Evolutionary conservation across 2,113 vertebrate species (phyloP), one percentile per base, ranked within the genome.

Genomic region (Perca fluviatilis): DNA sequence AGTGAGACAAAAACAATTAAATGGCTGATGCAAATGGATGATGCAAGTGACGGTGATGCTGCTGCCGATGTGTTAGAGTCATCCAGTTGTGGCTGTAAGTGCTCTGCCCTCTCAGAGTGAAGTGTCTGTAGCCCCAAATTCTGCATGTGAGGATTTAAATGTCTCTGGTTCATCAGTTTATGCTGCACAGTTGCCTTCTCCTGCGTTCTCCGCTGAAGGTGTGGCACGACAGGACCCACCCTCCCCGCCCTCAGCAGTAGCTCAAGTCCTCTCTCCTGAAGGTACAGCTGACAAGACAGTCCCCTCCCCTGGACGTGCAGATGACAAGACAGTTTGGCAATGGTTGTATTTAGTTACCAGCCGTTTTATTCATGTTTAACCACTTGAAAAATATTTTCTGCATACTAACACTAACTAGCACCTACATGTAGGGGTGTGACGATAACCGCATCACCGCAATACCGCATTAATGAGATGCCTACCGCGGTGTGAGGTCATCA

Each of bases 11-110:
- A 46, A 15, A 76, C 51, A 47, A 8, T 56, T 10, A 27, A 46
- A n/a, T 66, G 62, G 74, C 51, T 77, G 0, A 15, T 47, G 40
- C 62, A 77, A 5, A 66, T n/a, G 50, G 33, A 57, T 16, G n/a
- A 70, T 33, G 57, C 2, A 1, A 36, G 10, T 36, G 46, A 74
- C 8, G 58, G 7, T 18, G 58, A 63, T 0, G 3, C 10, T 5
- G 33, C 14, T 13, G 19, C 11, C 47, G 18, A 13, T 3, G 10
- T 40, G 40, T 10, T 40, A 2, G 7, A 10, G 13, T 50, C 58
- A 11, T 9, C 11, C 11, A 5, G 18, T 14, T 50, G 57, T 5
- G 11, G 43, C 11, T 23, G 18, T 51, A 18, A 18, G 43, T 6
- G 18, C 46, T 2, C 10, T 4, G 3, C 3, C 57, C 12, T 30